A percentile compares a stretch with the other conserved stretches of the same genome.
Conservation (phyloP, 2,113 vertebrate species). For the Junco hyemalis region DNA sequence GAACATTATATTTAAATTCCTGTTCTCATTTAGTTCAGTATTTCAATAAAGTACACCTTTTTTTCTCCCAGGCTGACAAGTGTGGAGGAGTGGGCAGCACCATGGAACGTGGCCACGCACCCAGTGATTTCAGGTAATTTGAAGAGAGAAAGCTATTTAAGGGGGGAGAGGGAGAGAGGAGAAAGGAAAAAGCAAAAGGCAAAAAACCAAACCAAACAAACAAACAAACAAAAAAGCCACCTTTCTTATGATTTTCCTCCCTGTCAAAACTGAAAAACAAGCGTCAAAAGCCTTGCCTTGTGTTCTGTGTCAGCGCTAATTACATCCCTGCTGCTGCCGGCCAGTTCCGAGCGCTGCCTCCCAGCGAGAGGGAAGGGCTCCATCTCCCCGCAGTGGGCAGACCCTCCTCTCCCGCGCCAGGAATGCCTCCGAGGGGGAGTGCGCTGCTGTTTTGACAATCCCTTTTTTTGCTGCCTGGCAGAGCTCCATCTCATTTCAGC, state of each 20-base stretch:
- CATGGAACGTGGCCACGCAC: fast-evolving
- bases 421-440: not conserved
- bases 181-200: not conserved
- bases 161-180: not conserved
- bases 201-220: not conserved
- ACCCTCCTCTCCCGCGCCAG: not conserved
- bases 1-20: conserved; percentile 30
- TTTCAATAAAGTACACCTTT: not conserved
- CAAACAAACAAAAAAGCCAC: not conserved
- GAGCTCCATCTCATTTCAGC: conserved; percentile 33
- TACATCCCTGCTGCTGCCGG: not conserved
- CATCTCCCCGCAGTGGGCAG: not conserved
- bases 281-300: not conserved
- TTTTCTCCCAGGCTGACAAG: conserved; percentile 1
- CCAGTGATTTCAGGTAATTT: not conserved
- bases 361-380: not conserved
- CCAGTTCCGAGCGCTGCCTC: not conserved
- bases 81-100: not conserved
- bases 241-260: not conserved
- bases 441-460: not conserved
- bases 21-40: not conserved
- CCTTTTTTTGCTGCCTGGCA: conserved; percentile 13
- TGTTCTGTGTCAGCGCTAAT: conserved; percentile 2
- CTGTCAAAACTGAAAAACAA: conserved; percentile 2
- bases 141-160: not conserved